A percentile compares a stretch with the other conserved stretches of the same genome.
These are phyloP conservation scores for Aselliscus stoliczkanus DNA, from an alignment of 2,797 vertebrate species.

Conservation along the genomic window DNA sequence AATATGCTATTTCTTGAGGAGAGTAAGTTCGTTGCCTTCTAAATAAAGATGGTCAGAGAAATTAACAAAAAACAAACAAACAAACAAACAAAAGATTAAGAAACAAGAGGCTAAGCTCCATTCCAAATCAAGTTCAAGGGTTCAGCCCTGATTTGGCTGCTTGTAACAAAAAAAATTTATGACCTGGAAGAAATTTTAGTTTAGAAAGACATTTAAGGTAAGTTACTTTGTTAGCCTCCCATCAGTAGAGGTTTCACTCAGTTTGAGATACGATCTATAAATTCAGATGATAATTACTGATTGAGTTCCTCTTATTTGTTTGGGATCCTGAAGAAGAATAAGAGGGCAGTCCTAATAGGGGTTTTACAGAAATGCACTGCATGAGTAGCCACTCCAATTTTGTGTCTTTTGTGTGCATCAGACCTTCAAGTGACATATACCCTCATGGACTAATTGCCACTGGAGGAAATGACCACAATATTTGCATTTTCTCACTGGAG, in stretches of 20 bases:
- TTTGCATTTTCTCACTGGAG: slow-evolving; percentile 94
- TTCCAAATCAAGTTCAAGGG: background rate
- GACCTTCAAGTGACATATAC: slow-evolving; percentile 92
- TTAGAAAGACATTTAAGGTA: background rate
- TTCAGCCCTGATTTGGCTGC: background rate
- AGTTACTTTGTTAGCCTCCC: background rate
- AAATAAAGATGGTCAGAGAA: background rate
- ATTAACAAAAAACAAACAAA: background rate
- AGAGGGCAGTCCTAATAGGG: slow-evolving; percentile 85
- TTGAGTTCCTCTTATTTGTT: background rate
- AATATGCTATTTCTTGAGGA: background rate
- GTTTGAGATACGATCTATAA: background rate
- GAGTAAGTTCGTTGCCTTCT: background rate
- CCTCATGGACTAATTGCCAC: slow-evolving; percentile 94
- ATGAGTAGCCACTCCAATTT: slow-evolving; percentile 96
- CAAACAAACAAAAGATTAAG: background rate
- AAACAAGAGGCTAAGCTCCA: background rate
- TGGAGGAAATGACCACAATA: slow-evolving; percentile 95
- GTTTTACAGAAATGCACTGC: slow-evolving; percentile 93
- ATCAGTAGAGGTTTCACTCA: background rate
- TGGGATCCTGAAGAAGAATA: background rate
- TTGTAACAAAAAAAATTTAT: background rate
- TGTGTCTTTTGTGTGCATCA: slow-evolving; percentile 95
- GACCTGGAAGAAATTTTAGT: background rate
- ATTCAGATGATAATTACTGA: background rate